A percentile compares a stretch with the other conserved stretches of the same genome.
These are phyloP conservation scores for Clinocottus analis DNA, from an alignment of 2,113 vertebrate genomes.

Conservation along the genomic window DNA sequence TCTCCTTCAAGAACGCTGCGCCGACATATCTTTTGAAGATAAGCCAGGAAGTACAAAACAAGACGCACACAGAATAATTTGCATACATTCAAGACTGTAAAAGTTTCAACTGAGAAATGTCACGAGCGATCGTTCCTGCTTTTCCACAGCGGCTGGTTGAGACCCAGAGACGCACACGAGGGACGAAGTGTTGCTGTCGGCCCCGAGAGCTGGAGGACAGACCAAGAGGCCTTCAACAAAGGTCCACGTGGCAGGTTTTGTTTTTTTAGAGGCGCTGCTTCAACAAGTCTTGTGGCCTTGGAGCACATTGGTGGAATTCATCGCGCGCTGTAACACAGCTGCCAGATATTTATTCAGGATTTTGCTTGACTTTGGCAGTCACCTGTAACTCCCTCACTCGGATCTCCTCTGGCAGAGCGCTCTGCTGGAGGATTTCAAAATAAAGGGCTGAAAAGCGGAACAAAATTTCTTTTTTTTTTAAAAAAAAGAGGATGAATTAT, in stretches of 20 bases:
- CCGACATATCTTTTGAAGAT: not conserved
- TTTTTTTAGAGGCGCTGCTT: slow-evolving; percentile 29
- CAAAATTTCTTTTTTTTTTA: not conserved
- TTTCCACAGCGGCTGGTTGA: too few species aligned
- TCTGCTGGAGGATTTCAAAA: slow-evolving; percentile 11
- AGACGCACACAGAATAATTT: not conserved
- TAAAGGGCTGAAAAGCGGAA: slow-evolving; percentile 23
- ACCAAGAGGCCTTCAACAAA: not conserved
- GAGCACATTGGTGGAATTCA: slow-evolving; percentile 24
- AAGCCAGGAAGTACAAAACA: not conserved
- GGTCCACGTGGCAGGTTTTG: slow-evolving; percentile 5
- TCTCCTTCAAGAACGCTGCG: not conserved
- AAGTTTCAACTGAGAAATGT: not conserved
- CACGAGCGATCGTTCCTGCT: too few species aligned
- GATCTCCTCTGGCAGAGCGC: slow-evolving; percentile 36
- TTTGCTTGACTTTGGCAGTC: slow-evolving; percentile 47
- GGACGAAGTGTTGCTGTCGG: not conserved
- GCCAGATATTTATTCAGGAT: slow-evolving; percentile 34
- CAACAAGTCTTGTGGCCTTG: slow-evolving; percentile 22
- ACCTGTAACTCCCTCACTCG: slow-evolving; percentile 33
- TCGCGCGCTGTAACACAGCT: not conserved
- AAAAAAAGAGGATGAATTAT: not conserved
- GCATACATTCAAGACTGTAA: not conserved
- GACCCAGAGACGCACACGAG: too few species aligned
- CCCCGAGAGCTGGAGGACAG: not conserved